Base-by-base conservation (phyloP, 2,888 invertebrate genomes). In the Aspidiotus rigidus region DNA sequence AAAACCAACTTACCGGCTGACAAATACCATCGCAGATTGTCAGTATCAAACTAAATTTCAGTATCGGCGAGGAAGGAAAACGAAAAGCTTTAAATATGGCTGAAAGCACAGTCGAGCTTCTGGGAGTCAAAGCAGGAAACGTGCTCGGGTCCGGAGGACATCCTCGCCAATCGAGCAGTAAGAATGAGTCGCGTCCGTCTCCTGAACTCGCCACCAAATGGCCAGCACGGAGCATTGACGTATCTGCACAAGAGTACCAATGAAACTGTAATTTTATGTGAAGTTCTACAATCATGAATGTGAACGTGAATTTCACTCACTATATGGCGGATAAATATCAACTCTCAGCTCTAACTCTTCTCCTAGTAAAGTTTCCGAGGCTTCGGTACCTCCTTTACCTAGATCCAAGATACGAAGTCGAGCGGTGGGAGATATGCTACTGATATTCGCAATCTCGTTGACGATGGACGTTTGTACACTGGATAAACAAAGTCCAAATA, bases 11-110 rank as follows among this genome's bases (percentile, higher is more conserved):
- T 76, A 88, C 87, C 75, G 83, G 82, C 17, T 82, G 80, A 76
- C 93, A 93, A 71, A 81, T 81, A 2, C 81, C 79, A n/a, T 84
- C 80, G 76, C 93, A 93, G 77, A 90, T 91, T 72, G 88, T 86
- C 11, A 93, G 86, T 78, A 89, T 86, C 2, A 91, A 85, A 74
- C 88, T 86, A 76, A 93, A 93, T 72, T 87, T 82, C 0, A 93
- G 89, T 7, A 89, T 83, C 42, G 88, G 85, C n/a, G 91, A 89
- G 11, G 87, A 85, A 0, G 90, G 87, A 79, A 93, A 93, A 72
- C 92, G 89, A 78, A 93, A 93, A 0, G 92, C 93, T 75, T 88
- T 73, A 70, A 76, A 76, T 49, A 73, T 71, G 8, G 75, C 75
- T 7, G 73, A 72, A 11, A 76, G 72, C 7, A 74, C 72, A n/a